Conservation (phyloP, 2,888 invertebrate genomes). For the Scaptomyza caliginosa region DNA sequence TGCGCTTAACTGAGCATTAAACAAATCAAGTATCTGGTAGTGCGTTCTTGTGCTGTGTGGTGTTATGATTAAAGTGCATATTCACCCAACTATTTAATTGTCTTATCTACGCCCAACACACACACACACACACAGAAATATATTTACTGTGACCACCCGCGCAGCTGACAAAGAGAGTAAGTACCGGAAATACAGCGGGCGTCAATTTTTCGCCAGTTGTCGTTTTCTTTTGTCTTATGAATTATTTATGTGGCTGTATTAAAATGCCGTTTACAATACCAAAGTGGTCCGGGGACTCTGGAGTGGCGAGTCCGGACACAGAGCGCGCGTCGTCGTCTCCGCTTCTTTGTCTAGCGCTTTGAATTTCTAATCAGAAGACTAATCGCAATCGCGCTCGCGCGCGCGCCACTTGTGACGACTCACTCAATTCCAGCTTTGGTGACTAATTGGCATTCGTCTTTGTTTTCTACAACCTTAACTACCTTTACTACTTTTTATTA, state of each 20-base stretch:
- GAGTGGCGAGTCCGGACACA: constrained; percentile 14
- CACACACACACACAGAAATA: constrained; percentile 3
- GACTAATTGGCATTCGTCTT: constrained; percentile 67
- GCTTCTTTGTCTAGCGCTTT: constrained; percentile 35
- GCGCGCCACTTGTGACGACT: constrained; percentile 55
- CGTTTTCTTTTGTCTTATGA: constrained; percentile 57
- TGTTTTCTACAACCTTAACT: constrained; percentile 28
- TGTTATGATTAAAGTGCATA: constrained; percentile 29
- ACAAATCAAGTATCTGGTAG: constrained; percentile 25
- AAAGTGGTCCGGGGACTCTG: constrained; percentile 55
- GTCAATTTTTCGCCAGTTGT: constrained; percentile 39
- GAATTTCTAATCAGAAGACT: constrained; percentile 72
- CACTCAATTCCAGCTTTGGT: constrained; percentile 39
- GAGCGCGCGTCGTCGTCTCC: neutral
- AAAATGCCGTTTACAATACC: constrained; percentile 67
- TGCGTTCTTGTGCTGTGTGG: constrained; percentile 26
- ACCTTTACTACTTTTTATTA: constrained; percentile 37
- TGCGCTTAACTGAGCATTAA: constrained; percentile 9
- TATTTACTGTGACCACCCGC: constrained; percentile 47
- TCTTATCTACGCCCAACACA: constrained; percentile 9
- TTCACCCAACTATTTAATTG: constrained; percentile 24
- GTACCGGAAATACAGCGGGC: constrained; percentile 65
- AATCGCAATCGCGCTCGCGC: constrained; percentile 28
- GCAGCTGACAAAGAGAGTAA: constrained; percentile 59
- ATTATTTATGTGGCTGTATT: constrained; percentile 62